A percentile compares a stretch with the other conserved stretches of the same genome.
phyloP scores from a whole-genome alignment of 2,113 vertebrate species.

The Shinisaurus crocodilurus region DNA sequence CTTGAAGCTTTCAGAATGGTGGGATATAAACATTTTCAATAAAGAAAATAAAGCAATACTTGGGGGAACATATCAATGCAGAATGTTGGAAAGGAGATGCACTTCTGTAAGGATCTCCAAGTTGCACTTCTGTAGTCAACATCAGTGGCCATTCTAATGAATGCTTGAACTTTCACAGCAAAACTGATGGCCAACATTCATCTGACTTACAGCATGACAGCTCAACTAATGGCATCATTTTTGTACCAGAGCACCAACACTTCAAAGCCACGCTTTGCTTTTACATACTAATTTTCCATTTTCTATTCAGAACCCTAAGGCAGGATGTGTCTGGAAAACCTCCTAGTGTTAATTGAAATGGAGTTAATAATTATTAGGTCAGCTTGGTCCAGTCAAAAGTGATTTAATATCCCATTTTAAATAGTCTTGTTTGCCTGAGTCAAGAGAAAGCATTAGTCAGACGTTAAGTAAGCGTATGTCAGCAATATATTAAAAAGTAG shows the following conservation, averaged over 20 bases:
- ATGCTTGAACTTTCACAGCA: neutral
- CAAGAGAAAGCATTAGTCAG: constrained; percentile 41
- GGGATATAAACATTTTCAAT: neutral
- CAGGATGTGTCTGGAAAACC: constrained; percentile 69
- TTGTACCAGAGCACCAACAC: constrained; percentile 12
- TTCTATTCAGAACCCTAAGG: constrained; percentile 63
- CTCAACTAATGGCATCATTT: neutral
- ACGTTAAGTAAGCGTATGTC: constrained; percentile 19
- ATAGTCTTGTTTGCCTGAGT: constrained; percentile 57
- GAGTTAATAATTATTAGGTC: constrained; percentile 76
- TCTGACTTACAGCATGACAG: neutral
- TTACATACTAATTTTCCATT: constrained; percentile 36
- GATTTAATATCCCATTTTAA: constrained; percentile 70
- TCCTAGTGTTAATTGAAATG: constrained; percentile 70
- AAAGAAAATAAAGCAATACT: neutral
- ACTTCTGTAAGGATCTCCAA: neutral
- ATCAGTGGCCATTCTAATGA: neutral
- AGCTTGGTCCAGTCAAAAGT: constrained; percentile 71
- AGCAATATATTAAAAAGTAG: constrained; percentile 53
- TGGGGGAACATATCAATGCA: neutral
- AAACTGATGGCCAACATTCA: neutral
- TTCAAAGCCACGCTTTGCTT: constrained; percentile 45
- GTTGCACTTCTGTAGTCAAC: neutral
- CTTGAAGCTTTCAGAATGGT: neutral
- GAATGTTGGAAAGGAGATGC: neutral